These are phyloP conservation scores for Fragum whitleyi DNA, from an alignment of 2,888 invertebrate genomes.

Conservation along the genomic window DNA sequence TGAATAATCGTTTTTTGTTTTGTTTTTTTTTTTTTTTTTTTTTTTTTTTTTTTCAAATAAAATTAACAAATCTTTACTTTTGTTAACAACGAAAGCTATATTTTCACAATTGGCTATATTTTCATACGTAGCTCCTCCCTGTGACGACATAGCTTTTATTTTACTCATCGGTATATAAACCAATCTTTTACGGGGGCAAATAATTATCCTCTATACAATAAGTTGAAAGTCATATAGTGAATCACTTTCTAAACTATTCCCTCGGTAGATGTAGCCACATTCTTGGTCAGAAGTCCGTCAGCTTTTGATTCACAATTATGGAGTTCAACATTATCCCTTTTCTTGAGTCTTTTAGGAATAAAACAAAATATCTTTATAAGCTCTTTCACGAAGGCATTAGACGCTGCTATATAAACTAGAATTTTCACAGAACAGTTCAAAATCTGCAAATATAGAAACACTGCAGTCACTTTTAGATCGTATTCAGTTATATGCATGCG, in stretches of 20 bases:
- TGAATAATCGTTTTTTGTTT: too few relatives aligned
- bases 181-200: too few relatives aligned
- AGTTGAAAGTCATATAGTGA: too few relatives aligned
- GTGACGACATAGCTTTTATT: too few relatives aligned
- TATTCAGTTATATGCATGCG: slow-evolving; percentile 20
- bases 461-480: slow-evolving; percentile 19
- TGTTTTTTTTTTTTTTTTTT: too few relatives aligned
- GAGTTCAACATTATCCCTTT: slow-evolving; percentile 36
- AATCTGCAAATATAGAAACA: slow-evolving; percentile 57
- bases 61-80: too few relatives aligned
- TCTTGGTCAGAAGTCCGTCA: slow-evolving; percentile 13
- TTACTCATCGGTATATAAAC: too few relatives aligned
- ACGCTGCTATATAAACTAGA: slow-evolving; percentile 53
- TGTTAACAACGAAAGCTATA: too few relatives aligned
- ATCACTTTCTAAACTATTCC: slow-evolving; percentile 28
- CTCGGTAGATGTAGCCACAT: slow-evolving; percentile 31
- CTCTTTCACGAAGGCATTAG: slow-evolving; percentile 50
- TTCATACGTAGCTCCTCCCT: too few relatives aligned
- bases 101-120: too few relatives aligned
- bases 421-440: slow-evolving; percentile 56
- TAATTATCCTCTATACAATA: too few relatives aligned
- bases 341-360: slow-evolving; percentile 10
- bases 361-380: slow-evolving; percentile 41
- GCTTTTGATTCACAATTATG: slow-evolving; percentile 36
- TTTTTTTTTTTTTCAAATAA: too few relatives aligned